Evolutionary conservation across 1,140 invertebrate genomes (phyloP), one percentile per base, ranked within the genome.

Genomic region (Cheumatopsyche charites): DNA sequence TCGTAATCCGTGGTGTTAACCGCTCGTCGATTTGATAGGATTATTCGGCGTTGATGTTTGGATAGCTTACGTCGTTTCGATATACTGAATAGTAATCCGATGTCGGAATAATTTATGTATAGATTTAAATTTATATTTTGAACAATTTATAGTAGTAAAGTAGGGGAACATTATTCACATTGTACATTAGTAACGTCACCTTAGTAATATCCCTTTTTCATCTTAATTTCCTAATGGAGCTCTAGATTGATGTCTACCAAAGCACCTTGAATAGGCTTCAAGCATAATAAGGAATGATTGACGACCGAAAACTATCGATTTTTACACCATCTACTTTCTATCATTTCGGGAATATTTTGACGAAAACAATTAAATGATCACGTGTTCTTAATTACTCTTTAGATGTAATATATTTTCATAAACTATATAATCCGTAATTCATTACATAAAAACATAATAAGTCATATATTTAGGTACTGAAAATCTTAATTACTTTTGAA

Each of bases 271-370:
- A 45, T 65, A n/a, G 62, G 36, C 21, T 36, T 65, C 62, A 26
- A 45, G 15, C n/a, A 23, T 65, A 45, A 65, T 42, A 45, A 21
- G 15, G 2, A 47, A 47, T 66, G 63, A 47, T 47, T 66, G 17
- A 66, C 42, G 63, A 47, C 63, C 42, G 13, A 17, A 47, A 43
- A 23, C 23, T 47, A 66, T 66, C 42, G 63, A 47, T 66, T 47
- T 47, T 25, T 26, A n/a, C n/a, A n/a, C n/a, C 29, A 21, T 11
- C 52, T 19, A 15, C 12, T 15, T 3, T n/a, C 43, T 47, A 4
- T 47, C 11, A 13, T n/a, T 13, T 13, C 43, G 4, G 43, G 3
- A 7, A 47, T 7, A 36, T 36, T 36, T 4, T 9, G 3, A 9
- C 29, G 9, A 36, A 36, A 36, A 36, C 29, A 36, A 36, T 49